Evolutionary conservation across 2,113 vertebrate genomes (phyloP).

Genomic region (Cynopterus brachyotis): DNA sequence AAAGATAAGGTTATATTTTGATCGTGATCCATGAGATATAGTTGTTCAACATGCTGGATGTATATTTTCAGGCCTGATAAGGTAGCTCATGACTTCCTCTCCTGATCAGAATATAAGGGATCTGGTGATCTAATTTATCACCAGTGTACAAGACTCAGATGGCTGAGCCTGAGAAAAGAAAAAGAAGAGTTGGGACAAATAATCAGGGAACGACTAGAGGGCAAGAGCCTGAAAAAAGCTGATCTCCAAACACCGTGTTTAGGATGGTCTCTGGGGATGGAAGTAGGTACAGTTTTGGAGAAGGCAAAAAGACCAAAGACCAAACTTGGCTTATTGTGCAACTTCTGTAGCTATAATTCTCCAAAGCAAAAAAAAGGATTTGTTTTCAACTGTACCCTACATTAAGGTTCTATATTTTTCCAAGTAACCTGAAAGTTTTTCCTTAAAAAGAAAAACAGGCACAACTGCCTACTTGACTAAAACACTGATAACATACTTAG

Average conservation of each 20-base stretch:
- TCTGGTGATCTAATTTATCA: background rate
- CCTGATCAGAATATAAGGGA: background rate
- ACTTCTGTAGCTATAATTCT: background rate
- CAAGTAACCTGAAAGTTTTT: background rate
- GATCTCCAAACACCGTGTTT: background rate
- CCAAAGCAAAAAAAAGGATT: background rate
- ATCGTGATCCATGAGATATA: background rate
- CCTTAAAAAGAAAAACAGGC: background rate
- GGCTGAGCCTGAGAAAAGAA: background rate
- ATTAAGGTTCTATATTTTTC: slow-evolving; percentile 5
- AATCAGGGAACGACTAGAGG: background rate
- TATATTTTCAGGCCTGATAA: background rate
- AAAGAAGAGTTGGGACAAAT: background rate
- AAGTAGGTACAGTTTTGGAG: background rate
- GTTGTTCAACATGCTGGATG: background rate
- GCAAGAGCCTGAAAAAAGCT: background rate
- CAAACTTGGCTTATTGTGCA: background rate
- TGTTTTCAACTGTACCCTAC: background rate
- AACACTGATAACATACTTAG: background rate
- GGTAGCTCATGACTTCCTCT: background rate
- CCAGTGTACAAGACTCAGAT: background rate
- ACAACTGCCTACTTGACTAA: background rate
- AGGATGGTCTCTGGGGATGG: background rate
- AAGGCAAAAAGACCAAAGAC: background rate
- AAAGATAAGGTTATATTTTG: background rate